A percentile compares a stretch with the other conserved stretches of the same genome.
These are phyloP conservation scores for Asteroscopus sphinx DNA, from an alignment of 2,888 invertebrate genomes.

Conservation along the genomic window DNA sequence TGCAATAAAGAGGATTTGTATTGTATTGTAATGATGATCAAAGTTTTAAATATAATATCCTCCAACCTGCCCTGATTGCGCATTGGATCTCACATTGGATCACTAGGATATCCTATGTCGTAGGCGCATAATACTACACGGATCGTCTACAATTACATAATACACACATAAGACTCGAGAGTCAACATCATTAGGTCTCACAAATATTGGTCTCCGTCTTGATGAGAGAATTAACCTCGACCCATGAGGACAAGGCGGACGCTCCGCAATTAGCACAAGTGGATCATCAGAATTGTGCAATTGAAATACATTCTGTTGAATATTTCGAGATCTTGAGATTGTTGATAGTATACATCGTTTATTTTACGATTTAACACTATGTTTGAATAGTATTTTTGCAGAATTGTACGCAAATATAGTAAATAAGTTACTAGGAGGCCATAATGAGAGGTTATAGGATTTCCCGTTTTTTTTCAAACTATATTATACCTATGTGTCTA, in stretches of 20 bases:
- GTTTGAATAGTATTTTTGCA: neutral
- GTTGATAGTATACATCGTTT: neutral
- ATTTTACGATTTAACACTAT: neutral
- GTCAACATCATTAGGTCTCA: conserved; percentile 13
- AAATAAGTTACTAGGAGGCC: too few species aligned
- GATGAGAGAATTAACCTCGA: conserved; percentile 8
- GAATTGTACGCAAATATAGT: neutral
- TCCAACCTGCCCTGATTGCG: too few species aligned
- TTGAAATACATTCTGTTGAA: neutral
- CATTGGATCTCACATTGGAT: neutral
- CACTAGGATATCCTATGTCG: neutral
- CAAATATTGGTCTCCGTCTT: conserved; percentile 32
- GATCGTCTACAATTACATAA: neutral
- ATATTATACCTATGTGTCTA: too few species aligned
- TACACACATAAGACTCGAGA: neutral
- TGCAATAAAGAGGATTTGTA: too few species aligned
- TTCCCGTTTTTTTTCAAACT: too few species aligned
- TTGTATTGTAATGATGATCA: too few species aligned
- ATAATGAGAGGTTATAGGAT: too few species aligned
- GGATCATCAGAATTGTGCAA: neutral
- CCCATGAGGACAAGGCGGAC: conserved; percentile 10
- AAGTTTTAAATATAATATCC: too few species aligned
- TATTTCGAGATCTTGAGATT: neutral
- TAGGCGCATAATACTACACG: neutral
- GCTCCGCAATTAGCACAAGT: conserved; percentile 39